phyloP scores from a whole-genome alignment of 2,797 vertebrate species.

The Sebastes elongatus region DNA sequence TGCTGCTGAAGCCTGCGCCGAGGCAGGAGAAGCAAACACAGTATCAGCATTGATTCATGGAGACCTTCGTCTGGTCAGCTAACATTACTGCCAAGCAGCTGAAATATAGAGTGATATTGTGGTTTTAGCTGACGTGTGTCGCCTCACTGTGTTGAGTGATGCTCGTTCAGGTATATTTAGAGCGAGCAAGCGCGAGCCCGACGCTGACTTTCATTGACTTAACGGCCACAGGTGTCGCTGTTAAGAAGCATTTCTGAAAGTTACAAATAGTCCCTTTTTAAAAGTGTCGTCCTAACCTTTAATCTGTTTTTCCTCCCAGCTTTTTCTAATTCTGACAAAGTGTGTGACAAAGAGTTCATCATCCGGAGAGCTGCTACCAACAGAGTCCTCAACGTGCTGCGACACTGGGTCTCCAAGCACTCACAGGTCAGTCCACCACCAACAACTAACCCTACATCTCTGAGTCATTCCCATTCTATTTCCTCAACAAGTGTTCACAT shows the following conservation, averaged over 20 bases:
- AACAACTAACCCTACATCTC: too few species aligned
- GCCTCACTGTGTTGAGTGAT: fast-evolving
- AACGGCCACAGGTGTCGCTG: too few species aligned
- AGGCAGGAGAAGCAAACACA: fast-evolving
- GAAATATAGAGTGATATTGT: too few species aligned
- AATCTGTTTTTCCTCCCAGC: conserved; percentile 67
- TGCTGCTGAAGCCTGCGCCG: fast-evolving
- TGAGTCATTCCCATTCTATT: too few species aligned
- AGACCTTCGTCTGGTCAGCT: too few species aligned
- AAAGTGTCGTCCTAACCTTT: neutral
- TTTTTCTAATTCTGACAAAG: conserved; percentile 88
- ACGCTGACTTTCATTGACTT: too few species aligned
- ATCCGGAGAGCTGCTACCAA: conserved; percentile 96
- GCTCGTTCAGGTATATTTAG: fast-evolving
- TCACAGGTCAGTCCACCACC: conserved; percentile 85
- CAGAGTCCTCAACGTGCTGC: conserved; percentile 94
- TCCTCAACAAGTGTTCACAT: too few species aligned
- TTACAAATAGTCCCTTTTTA: neutral
- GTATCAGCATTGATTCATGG: too few species aligned
- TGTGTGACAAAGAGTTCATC: conserved; percentile 95
- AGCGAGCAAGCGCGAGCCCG: too few species aligned
- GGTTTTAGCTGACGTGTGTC: too few species aligned
- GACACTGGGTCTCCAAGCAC: conserved; percentile 98
- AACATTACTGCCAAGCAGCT: too few species aligned
- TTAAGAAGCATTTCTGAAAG: too few species aligned